These are phyloP conservation scores for Gonocerus acuteangulatus DNA, from an alignment of 2,888 invertebrate genomes.

Conservation along the genomic window DNA sequence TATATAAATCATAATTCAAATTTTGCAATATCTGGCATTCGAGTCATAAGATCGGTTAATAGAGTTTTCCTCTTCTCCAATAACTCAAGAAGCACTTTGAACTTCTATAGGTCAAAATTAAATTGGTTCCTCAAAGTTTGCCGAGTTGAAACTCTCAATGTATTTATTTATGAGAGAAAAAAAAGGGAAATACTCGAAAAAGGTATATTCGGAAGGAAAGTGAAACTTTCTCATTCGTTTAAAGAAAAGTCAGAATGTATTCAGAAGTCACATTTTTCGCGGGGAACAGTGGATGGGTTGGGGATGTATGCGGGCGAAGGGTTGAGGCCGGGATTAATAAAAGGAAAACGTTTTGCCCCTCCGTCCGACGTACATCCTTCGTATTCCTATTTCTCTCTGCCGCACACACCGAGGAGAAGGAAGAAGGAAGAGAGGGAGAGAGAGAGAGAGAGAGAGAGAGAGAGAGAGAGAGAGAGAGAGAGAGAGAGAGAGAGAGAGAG, in stretches of 20 bases:
- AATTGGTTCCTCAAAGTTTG: too few relatives aligned
- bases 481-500: slow-evolving; percentile 31
- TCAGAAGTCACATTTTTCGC: slow-evolving; percentile 21
- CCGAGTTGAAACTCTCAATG: neutral
- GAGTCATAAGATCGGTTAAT: too few relatives aligned
- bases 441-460: slow-evolving; percentile 32
- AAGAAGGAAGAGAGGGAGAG: slow-evolving; percentile 17
- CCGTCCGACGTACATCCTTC: neutral
- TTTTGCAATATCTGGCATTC: too few relatives aligned
- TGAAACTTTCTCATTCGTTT: neutral
- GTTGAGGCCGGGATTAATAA: slow-evolving; percentile 26
- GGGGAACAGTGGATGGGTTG: neutral
- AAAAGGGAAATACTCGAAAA: neutral
- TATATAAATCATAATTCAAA: too few relatives aligned
- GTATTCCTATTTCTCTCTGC: too few relatives aligned
- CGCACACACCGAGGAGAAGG: neutral
- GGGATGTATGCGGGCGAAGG: slow-evolving; percentile 7
- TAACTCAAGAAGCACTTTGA: too few relatives aligned
- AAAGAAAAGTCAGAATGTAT: slow-evolving; percentile 10
- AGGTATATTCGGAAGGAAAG: neutral
- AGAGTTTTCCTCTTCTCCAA: too few relatives aligned
- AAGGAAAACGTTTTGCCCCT: slow-evolving; percentile 24
- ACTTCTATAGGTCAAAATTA: too few relatives aligned
- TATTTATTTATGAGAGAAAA: neutral
- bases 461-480: slow-evolving; percentile 35